A percentile compares a stretch with the other conserved stretches of the same genome.
Evolutionary conservation across 2,888 invertebrate species (phyloP).

Genomic region (Dendrolimus houi): DNA sequence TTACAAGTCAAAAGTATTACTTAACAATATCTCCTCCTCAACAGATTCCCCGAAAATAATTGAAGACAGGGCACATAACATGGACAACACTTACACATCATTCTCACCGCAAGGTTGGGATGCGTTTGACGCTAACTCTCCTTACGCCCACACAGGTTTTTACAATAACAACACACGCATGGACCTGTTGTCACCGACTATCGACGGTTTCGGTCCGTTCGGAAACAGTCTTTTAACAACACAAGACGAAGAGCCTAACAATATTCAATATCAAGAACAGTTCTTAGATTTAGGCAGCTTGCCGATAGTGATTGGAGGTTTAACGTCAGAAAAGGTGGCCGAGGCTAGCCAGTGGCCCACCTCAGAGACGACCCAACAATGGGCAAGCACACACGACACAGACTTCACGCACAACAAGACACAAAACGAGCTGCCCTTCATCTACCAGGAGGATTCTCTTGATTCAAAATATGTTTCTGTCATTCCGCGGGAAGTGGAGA

Average conservation of each 20-base stretch:
- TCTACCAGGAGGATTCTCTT: conserved; percentile 57
- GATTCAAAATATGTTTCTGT: conserved; percentile 52
- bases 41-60: conserved; percentile 48
- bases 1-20: neutral
- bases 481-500: conserved; percentile 55
- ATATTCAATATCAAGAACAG: conserved; percentile 42
- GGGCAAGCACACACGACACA: conserved; percentile 35
- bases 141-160: conserved; percentile 42
- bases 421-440: conserved; percentile 53
- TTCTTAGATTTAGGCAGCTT: conserved; percentile 52
- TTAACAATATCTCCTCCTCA: conserved; percentile 9
- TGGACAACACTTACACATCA: conserved; percentile 60
- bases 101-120: conserved; percentile 66
- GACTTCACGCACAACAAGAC: conserved; percentile 34
- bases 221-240: conserved; percentile 31
- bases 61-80: conserved; percentile 57
- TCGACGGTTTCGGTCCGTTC: conserved; percentile 34
- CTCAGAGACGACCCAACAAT: conserved; percentile 27
- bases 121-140: conserved; percentile 50
- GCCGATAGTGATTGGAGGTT: conserved; percentile 56
- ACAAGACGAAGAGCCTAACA: conserved; percentile 24
- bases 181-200: conserved; percentile 44
- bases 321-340: conserved; percentile 38
- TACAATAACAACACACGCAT: conserved; percentile 39
- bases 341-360: conserved; percentile 35